A percentile compares a stretch with the other conserved stretches of the same genome.
These are phyloP conservation scores for Augochlora pura DNA, from an alignment of 1,140 invertebrate species.

Conservation along the genomic window DNA sequence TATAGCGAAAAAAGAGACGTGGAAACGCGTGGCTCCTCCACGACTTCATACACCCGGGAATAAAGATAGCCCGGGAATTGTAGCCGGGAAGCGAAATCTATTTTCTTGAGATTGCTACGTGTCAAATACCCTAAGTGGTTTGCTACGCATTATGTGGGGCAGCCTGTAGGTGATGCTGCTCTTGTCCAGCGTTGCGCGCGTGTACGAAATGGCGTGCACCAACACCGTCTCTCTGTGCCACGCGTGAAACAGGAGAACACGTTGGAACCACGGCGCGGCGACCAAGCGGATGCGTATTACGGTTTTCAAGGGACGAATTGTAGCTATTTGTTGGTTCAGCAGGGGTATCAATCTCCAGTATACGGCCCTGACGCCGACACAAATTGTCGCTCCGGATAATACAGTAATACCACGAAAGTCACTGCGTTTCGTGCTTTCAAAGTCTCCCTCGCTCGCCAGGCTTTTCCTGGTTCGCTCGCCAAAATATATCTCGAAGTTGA, in stretches of 20 bases:
- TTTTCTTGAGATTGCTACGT: neutral
- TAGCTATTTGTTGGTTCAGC: constrained; percentile 59
- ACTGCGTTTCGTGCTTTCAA: neutral
- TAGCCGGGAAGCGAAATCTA: neutral
- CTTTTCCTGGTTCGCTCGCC: no score
- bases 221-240: neutral
- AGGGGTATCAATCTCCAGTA: constrained; percentile 67
- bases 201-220: constrained; percentile 21
- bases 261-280: constrained; percentile 11
- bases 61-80: neutral
- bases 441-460: no score
- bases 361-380: constrained; percentile 54
- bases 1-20: no score
- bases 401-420: constrained; percentile 54
- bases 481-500: no score
- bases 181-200: neutral
- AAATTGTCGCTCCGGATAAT: constrained; percentile 67
- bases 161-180: no score
- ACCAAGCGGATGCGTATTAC: constrained; percentile 67
- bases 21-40: no score
- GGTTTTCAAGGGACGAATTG: constrained; percentile 71
- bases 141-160: neutral
- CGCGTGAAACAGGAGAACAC: neutral
- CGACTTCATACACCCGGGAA: no score
- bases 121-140: neutral